Evolutionary conservation across 1,140 invertebrate genomes (phyloP).

Genomic region (Ericerus pela): DNA sequence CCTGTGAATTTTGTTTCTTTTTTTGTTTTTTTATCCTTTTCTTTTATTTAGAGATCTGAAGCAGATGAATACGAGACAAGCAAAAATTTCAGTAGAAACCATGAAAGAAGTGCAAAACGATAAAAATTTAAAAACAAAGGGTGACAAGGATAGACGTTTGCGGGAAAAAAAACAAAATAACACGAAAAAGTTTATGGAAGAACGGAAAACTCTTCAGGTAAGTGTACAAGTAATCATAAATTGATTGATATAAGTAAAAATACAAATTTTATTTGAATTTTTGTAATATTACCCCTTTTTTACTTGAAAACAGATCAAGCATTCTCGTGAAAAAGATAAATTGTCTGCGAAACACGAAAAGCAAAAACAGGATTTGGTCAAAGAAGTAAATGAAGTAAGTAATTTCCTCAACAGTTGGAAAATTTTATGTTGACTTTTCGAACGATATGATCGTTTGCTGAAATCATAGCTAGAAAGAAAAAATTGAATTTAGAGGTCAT

Average conservation of each 20-base stretch:
- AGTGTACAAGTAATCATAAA: no score
- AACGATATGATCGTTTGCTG: no score
- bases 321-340: conserved; percentile 85
- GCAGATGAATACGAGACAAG: conserved; percentile 88
- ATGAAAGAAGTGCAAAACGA: conserved; percentile 88
- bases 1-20: no score
- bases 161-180: conserved; percentile 97
- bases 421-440: no score
- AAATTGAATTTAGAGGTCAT: no score
- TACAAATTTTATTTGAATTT: no score
- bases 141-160: conserved; percentile 82
- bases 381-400: conserved; percentile 79
- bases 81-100: conserved; percentile 94
- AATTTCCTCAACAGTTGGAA: neutral
- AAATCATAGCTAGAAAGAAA: no score
- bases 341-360: conserved; percentile 82
- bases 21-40: no score
- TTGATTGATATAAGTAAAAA: neutral
- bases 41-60: conserved; percentile 82
- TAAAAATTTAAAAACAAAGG: conserved; percentile 92
- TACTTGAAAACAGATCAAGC: conserved; percentile 55
- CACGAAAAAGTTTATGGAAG: conserved; percentile 97
- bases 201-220: conserved; percentile 56
- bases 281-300: no score
- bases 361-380: conserved; percentile 75